Evolutionary conservation across 2,888 invertebrate genomes (phyloP).

Genomic region (Chesias legatella): DNA sequence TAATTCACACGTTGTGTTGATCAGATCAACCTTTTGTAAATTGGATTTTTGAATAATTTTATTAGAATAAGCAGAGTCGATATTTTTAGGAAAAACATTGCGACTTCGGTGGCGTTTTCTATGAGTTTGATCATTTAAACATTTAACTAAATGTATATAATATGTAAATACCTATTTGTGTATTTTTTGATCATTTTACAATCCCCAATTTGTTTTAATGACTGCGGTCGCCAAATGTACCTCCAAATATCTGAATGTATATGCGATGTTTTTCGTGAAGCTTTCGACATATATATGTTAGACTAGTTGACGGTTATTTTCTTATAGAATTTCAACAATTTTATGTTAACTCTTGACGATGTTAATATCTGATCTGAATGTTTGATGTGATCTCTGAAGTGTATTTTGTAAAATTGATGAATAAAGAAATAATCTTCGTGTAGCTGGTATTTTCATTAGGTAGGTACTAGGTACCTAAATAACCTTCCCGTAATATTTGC

Average conservation of each 20-base stretch:
- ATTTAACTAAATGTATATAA: not conserved
- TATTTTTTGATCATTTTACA: slow-evolving; percentile 18
- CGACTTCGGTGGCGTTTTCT: slow-evolving; percentile 1
- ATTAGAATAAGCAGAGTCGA: not conserved
- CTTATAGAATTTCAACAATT: slow-evolving; percentile 9
- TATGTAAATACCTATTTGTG: not conserved
- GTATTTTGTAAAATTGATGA: slow-evolving; percentile 25
- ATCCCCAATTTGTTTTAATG: slow-evolving; percentile 3
- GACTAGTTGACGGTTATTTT: too few relatives aligned
- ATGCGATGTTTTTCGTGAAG: slow-evolving; percentile 9
- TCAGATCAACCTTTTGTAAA: too few relatives aligned
- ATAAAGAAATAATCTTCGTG: slow-evolving; percentile 18
- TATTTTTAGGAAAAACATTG: slow-evolving; percentile 5
- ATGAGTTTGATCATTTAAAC: not conserved
- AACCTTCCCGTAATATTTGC: too few relatives aligned
- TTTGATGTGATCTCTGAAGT: slow-evolving; percentile 20
- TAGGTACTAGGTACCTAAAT: not conserved
- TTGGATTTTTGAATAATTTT: too few relatives aligned
- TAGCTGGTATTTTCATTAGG: slow-evolving; percentile 6
- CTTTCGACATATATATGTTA: too few relatives aligned
- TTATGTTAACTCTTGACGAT: slow-evolving; percentile 3
- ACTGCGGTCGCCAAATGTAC: slow-evolving; percentile 2
- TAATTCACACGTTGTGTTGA: too few relatives aligned
- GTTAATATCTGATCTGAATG: slow-evolving; percentile 16
- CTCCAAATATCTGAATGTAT: not conserved